Base-by-base conservation (phyloP, 2,888 invertebrate genomes). In the Sarcophaga variegata region DNA sequence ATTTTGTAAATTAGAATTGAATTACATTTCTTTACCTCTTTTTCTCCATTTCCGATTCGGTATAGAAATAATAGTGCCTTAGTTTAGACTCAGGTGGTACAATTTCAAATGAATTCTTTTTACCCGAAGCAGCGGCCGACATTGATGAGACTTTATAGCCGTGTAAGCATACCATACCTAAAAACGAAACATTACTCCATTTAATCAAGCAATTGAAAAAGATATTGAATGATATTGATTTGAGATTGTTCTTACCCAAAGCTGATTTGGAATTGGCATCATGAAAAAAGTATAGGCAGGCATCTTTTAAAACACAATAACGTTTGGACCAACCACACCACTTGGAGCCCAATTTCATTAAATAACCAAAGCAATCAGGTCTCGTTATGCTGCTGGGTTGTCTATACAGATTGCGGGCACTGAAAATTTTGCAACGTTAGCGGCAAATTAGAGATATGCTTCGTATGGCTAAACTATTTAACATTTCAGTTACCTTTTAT, bases 221-320 rank as follows among this genome's bases (percentile, higher is more conserved):
- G 37, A 37, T 37, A 37, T 37, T 22, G 22, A 22, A 22, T 22
- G 22, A 22, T 22, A 22, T 22, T 4, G 27, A 27, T 37, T 54
- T 54, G 11, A 12, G 54, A 54, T 54, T 17, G 10, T 54, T 90
- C 92, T 94, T 94, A 97, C 98, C 98, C 93, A 98, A 96, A 88
- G 98, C 98, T 92, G 95, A 96, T 92, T 97, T 97, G 90, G 98
- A 96, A 92, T 96, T 97, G 4, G 96, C 96, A 92, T 98, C 98
- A 89, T 96, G 96, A 94, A 98, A 99, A 94, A 98, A 98, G 94
- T 98, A 99, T 37, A 99, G 95, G 90, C 98, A 98, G 66, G 98
- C 99, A 93, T 98, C 98, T 93, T 98, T 99, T 69, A 99, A 95
- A 59, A 99, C 97, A 94, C 98, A 98, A 94, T 98, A 99, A 77